Conservation (phyloP, 2,797 vertebrate genomes). For the Megaceryle alcyon region DNA sequence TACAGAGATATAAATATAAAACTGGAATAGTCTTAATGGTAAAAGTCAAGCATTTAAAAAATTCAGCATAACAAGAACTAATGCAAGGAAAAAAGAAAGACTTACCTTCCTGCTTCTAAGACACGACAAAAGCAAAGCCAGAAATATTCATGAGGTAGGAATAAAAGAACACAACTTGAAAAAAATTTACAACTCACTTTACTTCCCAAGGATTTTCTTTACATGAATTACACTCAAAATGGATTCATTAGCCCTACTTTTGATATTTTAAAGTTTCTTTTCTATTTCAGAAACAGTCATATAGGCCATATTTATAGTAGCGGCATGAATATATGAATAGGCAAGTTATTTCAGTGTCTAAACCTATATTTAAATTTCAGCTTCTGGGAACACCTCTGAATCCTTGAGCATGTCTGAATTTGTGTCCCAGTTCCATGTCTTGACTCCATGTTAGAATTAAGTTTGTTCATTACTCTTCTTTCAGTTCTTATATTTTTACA, state of each 20-base stretch:
- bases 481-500: neutral
- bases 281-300: neutral
- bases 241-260: neutral
- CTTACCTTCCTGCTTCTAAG: neutral
- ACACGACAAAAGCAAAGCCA: neutral
- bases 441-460: neutral
- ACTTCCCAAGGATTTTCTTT: neutral
- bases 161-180: neutral
- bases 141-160: neutral
- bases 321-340: neutral
- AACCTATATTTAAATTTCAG: neutral
- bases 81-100: neutral
- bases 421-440: neutral
- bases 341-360: neutral
- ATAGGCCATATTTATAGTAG: neutral
- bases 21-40: neutral
- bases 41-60: constrained; percentile 3
- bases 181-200: neutral
- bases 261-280: neutral
- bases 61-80: neutral
- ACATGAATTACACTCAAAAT: neutral
- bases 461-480: neutral
- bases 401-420: accelerated
- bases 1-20: neutral
- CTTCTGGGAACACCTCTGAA: neutral